A percentile compares a stretch with the other conserved stretches of the same genome.
Conservation (phyloP, 2,113 vertebrate genomes). For the Cygnus buccinator region DNA sequence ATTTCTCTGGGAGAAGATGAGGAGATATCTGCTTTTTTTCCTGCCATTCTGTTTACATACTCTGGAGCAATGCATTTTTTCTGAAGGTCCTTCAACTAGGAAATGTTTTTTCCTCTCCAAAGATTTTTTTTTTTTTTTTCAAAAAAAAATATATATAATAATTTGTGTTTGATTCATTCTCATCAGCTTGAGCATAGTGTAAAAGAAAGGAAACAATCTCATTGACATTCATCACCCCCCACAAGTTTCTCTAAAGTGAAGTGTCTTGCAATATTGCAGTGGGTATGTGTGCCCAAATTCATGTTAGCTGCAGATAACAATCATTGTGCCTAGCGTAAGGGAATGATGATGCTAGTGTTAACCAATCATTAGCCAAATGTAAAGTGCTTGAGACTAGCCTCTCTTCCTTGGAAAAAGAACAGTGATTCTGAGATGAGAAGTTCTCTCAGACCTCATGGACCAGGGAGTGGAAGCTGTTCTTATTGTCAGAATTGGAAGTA, state of each 20-base stretch:
- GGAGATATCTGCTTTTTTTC: not conserved
- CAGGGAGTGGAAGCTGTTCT: not conserved
- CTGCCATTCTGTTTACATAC: not conserved
- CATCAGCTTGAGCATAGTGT: not conserved
- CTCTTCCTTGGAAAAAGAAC: not conserved
- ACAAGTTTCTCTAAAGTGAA: not conserved
- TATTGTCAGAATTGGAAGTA: not conserved
- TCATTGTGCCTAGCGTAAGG: not conserved
- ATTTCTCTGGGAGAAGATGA: not conserved
- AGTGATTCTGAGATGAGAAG: not conserved
- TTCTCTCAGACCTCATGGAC: not conserved
- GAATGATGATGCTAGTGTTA: not conserved
- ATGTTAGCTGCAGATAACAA: not conserved
- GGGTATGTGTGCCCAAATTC: not conserved
- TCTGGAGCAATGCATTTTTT: not conserved
- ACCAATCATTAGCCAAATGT: not conserved
- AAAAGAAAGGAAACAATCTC: not conserved
- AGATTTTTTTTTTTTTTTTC: not conserved
- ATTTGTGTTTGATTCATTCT: not conserved
- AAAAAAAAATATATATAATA: not conserved
- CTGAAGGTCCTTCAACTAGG: not conserved
- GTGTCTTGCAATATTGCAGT: not conserved
- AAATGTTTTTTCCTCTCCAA: not conserved
- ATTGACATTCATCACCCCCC: not conserved
- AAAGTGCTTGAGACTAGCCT: not conserved